phyloP scores from a whole-genome alignment of 92 coral and sea anemone species.

The Epizoanthus fatuus region DNA sequence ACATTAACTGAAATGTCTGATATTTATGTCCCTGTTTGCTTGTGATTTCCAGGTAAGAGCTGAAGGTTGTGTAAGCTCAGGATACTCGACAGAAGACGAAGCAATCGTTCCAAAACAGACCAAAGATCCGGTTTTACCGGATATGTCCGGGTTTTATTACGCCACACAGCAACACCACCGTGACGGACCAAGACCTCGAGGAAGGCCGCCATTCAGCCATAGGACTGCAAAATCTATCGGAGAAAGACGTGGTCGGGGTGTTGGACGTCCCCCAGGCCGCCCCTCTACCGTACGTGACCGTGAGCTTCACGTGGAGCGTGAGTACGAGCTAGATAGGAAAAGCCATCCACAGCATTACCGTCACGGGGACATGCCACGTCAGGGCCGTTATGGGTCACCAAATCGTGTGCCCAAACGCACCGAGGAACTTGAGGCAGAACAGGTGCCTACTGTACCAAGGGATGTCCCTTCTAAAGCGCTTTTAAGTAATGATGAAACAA shows the following conservation, averaged over 20 bases:
- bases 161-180: conserved; percentile 87
- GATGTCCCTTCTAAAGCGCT: conserved; percentile 37
- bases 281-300: conserved; percentile 69
- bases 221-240: conserved; percentile 68
- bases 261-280: conserved; percentile 78
- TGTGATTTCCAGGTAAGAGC: conserved; percentile 75
- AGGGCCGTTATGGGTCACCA: conserved; percentile 70
- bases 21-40: conserved; percentile 13
- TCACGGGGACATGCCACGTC: conserved; percentile 68
- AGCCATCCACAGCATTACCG: conserved; percentile 51
- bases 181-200: conserved; percentile 87
- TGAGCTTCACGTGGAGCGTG: conserved; percentile 70
- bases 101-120: conserved; percentile 48
- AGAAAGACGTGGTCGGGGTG: conserved; percentile 76
- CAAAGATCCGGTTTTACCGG: conserved; percentile 61
- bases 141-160: conserved; percentile 88
- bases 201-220: conserved; percentile 87
- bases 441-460: conserved; percentile 46
- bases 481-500: conserved; percentile 38
- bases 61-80: conserved; percentile 77
- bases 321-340: conserved; percentile 56
- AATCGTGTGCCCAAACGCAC: conserved; percentile 52
- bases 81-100: conserved; percentile 85
- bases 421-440: conserved; percentile 46
- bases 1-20: not conserved